phyloP scores from a whole-genome alignment of 2,888 invertebrate species.

The Pristionchus mayeri region DNA sequence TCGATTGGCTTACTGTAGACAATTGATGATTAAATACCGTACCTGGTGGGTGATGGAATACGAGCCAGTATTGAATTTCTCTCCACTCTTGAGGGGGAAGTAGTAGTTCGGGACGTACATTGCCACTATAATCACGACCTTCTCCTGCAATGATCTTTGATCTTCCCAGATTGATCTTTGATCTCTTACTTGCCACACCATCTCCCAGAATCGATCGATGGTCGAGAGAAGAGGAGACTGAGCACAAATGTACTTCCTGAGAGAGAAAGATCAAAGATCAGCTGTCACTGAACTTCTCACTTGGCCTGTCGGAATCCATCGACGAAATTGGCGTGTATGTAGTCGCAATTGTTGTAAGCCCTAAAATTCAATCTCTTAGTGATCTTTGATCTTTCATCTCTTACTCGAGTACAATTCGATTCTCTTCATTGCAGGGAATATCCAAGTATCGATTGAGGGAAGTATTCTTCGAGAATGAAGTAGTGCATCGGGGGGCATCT shows the following conservation, averaged over 20 bases:
- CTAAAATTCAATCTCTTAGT: neutral
- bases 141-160: constrained; percentile 39
- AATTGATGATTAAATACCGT: neutral
- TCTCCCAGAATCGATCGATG: constrained; percentile 47
- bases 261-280: constrained; percentile 17
- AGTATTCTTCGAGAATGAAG: constrained; percentile 34
- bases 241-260: constrained; percentile 47
- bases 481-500: constrained; percentile 13
- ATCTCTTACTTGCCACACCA: constrained; percentile 48
- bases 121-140: neutral
- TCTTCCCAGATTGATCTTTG: neutral
- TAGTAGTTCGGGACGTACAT: constrained; percentile 19
- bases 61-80: neutral
- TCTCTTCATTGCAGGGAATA: constrained; percentile 36
- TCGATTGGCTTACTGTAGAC: neutral
- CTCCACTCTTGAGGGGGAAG: constrained; percentile 18
- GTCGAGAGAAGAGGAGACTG: constrained; percentile 38
- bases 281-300: neutral
- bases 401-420: constrained; percentile 39
- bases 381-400: neutral
- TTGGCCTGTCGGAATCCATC: constrained; percentile 46
- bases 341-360: constrained; percentile 17
- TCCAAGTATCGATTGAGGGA: constrained; percentile 47
- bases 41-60: constrained; percentile 23
- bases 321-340: constrained; percentile 45